These are phyloP conservation scores for Hucho hucho DNA, from an alignment of 2,113 vertebrate genomes.

Conservation along the genomic window DNA sequence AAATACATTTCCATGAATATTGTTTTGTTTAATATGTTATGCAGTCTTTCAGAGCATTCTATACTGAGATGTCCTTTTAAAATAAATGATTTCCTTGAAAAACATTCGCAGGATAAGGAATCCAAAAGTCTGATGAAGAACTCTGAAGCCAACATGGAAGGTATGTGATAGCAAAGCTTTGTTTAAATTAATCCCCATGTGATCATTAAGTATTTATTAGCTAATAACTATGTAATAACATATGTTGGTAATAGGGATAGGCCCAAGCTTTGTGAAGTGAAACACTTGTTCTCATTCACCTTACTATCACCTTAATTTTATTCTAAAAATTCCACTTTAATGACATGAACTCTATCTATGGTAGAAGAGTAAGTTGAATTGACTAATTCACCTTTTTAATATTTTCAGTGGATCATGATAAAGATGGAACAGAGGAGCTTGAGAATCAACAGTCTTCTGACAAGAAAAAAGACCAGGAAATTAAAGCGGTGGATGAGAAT, in stretches of 20 bases:
- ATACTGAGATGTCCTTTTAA: neutral
- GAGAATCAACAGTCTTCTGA: conserved; percentile 33
- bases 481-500: conserved; percentile 65
- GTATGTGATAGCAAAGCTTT: conserved; percentile 43
- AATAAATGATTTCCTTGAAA: neutral
- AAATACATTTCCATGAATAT: neutral
- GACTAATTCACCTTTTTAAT: neutral
- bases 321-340: no score
- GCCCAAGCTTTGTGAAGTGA: no score
- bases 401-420: conserved; percentile 51
- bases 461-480: conserved; percentile 47
- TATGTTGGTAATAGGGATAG: no score
- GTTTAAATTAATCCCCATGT: no score
- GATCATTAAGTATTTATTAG: no score
- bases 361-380: no score
- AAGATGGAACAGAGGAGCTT: conserved; percentile 49
- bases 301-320: no score
- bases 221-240: no score
- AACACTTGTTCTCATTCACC: no score
- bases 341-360: no score
- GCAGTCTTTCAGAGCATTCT: neutral
- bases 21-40: neutral
- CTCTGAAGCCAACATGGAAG: conserved; percentile 68
- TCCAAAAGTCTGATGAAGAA: conserved; percentile 69
- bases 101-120: conserved; percentile 70